These are phyloP conservation scores for Orcinus orca DNA, from an alignment of 2,113 vertebrate species.

Conservation along the genomic window DNA sequence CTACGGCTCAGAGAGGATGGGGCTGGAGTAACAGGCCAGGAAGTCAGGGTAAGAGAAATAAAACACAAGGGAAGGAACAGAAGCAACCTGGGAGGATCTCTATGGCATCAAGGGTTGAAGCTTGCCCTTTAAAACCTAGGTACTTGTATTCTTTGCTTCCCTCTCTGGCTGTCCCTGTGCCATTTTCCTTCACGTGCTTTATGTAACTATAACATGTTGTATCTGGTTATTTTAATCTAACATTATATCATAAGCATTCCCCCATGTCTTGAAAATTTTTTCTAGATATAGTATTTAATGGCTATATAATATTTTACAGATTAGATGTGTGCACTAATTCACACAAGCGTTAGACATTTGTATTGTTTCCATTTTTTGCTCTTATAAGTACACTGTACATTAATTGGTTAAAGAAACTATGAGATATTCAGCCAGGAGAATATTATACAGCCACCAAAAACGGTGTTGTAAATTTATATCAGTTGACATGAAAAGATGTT, in stretches of 20 bases:
- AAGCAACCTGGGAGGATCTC: background rate
- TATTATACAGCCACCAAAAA: background rate
- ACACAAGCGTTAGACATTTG: background rate
- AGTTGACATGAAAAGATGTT: background rate
- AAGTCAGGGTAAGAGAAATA: background rate
- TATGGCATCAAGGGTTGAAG: background rate
- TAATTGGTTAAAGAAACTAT: background rate
- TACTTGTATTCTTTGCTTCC: background rate
- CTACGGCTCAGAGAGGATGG: background rate
- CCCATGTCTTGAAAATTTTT: background rate
- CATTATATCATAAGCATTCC: background rate
- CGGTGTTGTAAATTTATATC: background rate
- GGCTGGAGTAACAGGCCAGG: background rate
- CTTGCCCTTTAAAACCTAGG: background rate
- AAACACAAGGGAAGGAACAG: background rate
- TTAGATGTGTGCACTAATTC: background rate
- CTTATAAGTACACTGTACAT: background rate
- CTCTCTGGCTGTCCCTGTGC: background rate
- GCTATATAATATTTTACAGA: background rate
- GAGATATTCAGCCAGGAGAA: background rate
- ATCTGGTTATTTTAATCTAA: background rate
- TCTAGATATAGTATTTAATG: background rate
- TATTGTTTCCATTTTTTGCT: background rate
- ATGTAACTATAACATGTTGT: no score
- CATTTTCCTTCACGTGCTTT: background rate